A percentile compares a stretch with the other conserved stretches of the same genome.
Conservation (phyloP, 2,113 vertebrate genomes). For the Otocyon megalotis region DNA sequence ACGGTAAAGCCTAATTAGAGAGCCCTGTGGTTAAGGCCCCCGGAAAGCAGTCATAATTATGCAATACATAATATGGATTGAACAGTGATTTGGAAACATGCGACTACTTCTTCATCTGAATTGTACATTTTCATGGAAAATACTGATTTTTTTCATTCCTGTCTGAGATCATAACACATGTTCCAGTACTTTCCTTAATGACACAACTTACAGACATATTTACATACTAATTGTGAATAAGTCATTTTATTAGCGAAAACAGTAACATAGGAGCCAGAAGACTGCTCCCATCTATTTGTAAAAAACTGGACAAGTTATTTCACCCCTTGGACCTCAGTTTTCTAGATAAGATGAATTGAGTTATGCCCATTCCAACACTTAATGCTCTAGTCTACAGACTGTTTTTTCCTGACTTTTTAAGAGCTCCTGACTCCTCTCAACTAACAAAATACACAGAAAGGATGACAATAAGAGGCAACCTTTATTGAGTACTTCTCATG, state of each 20-base stretch:
- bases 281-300: not conserved
- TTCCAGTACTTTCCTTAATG: not conserved
- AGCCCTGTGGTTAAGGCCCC: not conserved
- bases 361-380: not conserved
- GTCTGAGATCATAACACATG: not conserved
- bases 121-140: not conserved
- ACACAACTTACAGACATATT: not conserved
- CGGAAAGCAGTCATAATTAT: not conserved
- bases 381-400: not conserved
- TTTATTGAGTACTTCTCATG: not conserved
- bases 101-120: not conserved
- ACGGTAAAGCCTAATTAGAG: not conserved
- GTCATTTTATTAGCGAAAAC: not conserved
- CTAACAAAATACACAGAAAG: not conserved
- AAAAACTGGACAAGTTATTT: too few relatives aligned
- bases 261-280: not conserved
- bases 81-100: not conserved
- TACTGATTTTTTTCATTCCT: not conserved
- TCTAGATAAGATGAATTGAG: not conserved
- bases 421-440: not conserved
- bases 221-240: not conserved
- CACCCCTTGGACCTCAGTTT: not conserved
- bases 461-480: not conserved
- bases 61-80: not conserved
- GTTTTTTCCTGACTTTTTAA: not conserved